Evolutionary conservation across 2,888 invertebrate species (phyloP), one percentile per base, ranked within the genome.

Genomic region (Drosophila pegasa): DNA sequence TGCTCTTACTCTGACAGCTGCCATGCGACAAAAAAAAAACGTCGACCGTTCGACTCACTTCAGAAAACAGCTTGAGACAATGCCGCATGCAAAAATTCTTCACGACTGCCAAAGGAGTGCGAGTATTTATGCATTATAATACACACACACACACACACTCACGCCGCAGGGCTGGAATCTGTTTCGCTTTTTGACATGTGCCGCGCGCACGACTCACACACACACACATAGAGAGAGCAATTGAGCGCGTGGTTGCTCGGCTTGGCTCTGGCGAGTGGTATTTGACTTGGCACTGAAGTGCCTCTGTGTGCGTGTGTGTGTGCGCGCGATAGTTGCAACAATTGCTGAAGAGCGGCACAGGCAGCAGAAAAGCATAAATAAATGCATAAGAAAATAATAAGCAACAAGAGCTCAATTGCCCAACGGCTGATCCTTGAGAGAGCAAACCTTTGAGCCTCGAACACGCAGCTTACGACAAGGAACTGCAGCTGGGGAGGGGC

Each of bases 1-100:
- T 20, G 18, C 31, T 16, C 62, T 9, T 31, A 5, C 61, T 40
- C 64, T 69, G 81, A 74, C 78, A 78, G 81, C 78, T 79, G 78
- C 67, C 64, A 73, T 80, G 80, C 80, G 78, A 79, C 70, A 78
- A 70, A 52, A 54, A 38, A 64, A 69, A 62, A 52, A 40, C 78
- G 78, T 73, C 78, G 78, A 65, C 58, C 75, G 61, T 74, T 75
- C 78, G 78, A 65, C 83, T 86, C 88, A 86, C 88, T 86, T 84
- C 88, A 84, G 80, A 81, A 84, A 88, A 88, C 88, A 88, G 88
- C 87, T 88, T 88, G 88, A 84, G 83, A 84, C 83, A 84, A 84
- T 84, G 88, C 83, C 59, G 87, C 81, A 87, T 84, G 81, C 81
- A 77, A 78, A 83, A 82, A 71, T 77, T 75, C 79, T 64, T 71